Evolutionary conservation across 2,797 vertebrate species (phyloP).

Genomic region (Syngnathus acus): DNA sequence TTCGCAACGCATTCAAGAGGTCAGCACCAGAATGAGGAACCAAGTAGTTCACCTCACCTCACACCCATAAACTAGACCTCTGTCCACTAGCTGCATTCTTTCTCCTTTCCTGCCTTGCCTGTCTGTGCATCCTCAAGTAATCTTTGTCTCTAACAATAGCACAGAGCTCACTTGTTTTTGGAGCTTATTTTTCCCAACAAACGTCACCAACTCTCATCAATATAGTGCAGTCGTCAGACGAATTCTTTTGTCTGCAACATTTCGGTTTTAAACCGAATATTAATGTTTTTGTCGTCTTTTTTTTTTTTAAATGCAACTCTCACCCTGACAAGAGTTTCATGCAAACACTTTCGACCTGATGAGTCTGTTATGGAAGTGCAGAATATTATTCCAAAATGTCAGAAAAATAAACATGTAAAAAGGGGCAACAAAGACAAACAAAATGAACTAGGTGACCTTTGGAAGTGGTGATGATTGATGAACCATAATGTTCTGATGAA

Average conservation of each 20-base stretch:
- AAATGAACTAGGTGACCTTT: background rate
- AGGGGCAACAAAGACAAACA: background rate
- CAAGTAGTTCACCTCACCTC: background rate
- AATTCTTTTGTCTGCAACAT: background rate
- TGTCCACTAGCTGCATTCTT: background rate
- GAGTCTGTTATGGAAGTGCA: too few species aligned
- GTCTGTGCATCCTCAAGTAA: background rate
- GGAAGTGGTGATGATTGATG: background rate
- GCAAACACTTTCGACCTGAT: too few species aligned
- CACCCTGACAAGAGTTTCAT: too few species aligned
- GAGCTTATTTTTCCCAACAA: background rate
- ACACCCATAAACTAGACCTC: background rate
- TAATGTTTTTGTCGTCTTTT: too few species aligned
- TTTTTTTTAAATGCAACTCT: too few species aligned
- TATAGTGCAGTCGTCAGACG: background rate
- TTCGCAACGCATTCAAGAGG: background rate
- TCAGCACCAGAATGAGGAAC: slow-evolving; percentile 3
- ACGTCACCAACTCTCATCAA: background rate
- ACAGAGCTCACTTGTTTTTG: background rate
- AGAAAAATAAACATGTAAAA: background rate
- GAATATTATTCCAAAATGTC: too few species aligned
- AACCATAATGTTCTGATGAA: too few species aligned
- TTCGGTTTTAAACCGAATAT: background rate
- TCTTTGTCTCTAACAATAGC: background rate
- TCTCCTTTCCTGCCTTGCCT: background rate